A percentile compares a stretch with the other conserved stretches of the same genome.
These are phyloP conservation scores for Holacanthus passer DNA, from an alignment of 2,113 vertebrate genomes.

Conservation along the genomic window DNA sequence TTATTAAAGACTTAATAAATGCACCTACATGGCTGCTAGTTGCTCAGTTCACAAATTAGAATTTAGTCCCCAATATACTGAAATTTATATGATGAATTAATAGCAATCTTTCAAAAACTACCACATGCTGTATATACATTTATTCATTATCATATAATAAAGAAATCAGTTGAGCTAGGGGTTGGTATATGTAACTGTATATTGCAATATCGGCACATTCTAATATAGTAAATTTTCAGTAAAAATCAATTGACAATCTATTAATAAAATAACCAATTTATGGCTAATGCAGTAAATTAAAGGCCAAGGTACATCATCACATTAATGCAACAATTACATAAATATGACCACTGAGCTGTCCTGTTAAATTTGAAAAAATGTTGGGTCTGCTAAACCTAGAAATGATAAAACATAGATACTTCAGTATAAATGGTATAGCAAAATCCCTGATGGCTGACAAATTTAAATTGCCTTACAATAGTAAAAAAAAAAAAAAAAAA, in stretches of 20 bases:
- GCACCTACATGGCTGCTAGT: not conserved
- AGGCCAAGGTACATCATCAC: not conserved
- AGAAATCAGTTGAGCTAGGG: not conserved
- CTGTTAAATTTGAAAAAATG: too few relatives aligned
- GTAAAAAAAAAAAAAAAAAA: too few relatives aligned
- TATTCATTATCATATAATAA: not conserved
- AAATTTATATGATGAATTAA: not conserved
- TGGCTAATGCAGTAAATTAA: not conserved
- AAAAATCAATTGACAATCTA: not conserved
- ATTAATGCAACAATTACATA: not conserved
- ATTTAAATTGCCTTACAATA: not conserved
- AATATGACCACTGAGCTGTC: not conserved
- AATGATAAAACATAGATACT: not conserved
- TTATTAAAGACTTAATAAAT: not conserved
- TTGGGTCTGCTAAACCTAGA: not conserved
- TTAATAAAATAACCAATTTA: not conserved
- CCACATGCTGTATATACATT: not conserved
- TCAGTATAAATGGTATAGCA: not conserved
- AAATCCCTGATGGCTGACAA: too few relatives aligned
- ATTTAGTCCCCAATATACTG: not conserved
- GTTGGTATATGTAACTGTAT: not conserved
- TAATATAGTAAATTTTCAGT: not conserved
- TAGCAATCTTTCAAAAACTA: not conserved
- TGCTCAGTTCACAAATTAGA: not conserved
- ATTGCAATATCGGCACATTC: not conserved